These are phyloP conservation scores for Hyperopisus bebe DNA, from an alignment of 2,113 vertebrate species.

Conservation along the genomic window DNA sequence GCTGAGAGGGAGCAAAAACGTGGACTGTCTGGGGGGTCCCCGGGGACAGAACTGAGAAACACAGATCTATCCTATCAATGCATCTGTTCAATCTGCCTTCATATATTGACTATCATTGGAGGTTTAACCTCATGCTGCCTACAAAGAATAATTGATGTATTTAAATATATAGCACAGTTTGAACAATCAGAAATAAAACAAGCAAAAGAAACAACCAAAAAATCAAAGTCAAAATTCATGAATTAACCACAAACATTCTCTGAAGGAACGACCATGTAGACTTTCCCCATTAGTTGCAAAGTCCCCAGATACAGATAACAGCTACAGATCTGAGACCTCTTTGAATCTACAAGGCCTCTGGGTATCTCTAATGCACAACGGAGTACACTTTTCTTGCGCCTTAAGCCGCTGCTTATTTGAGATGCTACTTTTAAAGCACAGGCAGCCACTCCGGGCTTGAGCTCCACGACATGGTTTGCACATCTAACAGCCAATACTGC, in stretches of 20 bases:
- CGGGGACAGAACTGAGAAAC: not conserved
- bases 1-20: not conserved
- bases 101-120: not conserved
- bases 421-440: slow-evolving; percentile 47
- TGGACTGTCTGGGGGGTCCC: not conserved
- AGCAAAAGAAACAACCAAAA: not conserved
- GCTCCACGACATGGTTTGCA: slow-evolving; percentile 15
- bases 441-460: slow-evolving; percentile 35
- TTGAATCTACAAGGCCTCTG: slow-evolving; percentile 46
- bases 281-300: slow-evolving; percentile 44
- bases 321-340: slow-evolving; percentile 49
- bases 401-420: slow-evolving; percentile 41
- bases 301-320: slow-evolving; percentile 31
- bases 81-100: not conserved
- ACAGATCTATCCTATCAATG: not conserved
- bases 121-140: not conserved
- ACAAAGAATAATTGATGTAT: not conserved
- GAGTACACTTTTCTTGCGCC: slow-evolving; percentile 42
- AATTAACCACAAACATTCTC: slow-evolving; percentile 40
- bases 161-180: not conserved
- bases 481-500: slow-evolving; percentile 25
- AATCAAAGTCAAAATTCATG: slow-evolving; percentile 17
- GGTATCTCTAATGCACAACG: slow-evolving; percentile 38
- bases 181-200: not conserved
- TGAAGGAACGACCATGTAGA: slow-evolving; percentile 33